Conservation (phyloP, 1,140 invertebrate genomes). For the Drosophila dunni region DNA sequence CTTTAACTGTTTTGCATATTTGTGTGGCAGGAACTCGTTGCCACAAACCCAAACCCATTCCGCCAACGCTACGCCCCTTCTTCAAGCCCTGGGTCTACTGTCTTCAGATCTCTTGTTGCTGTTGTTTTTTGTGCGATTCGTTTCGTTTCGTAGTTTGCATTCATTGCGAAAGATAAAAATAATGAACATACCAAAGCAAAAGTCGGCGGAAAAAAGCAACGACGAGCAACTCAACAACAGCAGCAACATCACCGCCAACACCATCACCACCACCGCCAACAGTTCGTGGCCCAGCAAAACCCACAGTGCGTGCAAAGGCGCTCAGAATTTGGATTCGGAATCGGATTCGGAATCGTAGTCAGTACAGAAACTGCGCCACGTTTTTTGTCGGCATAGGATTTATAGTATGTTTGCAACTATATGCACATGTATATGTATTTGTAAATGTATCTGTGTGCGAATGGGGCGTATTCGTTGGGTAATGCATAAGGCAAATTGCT, state of each 20-base stretch:
- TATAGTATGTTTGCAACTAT: slow-evolving; percentile 60
- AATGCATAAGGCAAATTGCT: slow-evolving; percentile 78
- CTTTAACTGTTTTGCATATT: slow-evolving; percentile 80
- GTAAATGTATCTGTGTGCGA: slow-evolving; percentile 54
- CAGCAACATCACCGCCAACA: slow-evolving; percentile 17
- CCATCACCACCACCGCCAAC: slow-evolving; percentile 35
- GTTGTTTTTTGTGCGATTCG: slow-evolving; percentile 61
- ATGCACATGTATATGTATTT: slow-evolving; percentile 14
- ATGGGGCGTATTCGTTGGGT: slow-evolving; percentile 60
- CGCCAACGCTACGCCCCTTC: neutral
- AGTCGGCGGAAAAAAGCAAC: slow-evolving; percentile 63
- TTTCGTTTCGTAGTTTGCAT: slow-evolving; percentile 78
- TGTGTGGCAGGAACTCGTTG: slow-evolving; percentile 50
- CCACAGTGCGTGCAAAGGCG: slow-evolving; percentile 70
- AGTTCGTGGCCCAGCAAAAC: slow-evolving; percentile 19
- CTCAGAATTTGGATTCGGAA: slow-evolving; percentile 45
- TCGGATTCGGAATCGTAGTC: slow-evolving; percentile 61
- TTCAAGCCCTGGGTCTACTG: neutral
- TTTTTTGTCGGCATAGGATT: slow-evolving; percentile 77
- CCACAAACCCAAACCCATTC: neutral
- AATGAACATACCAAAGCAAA: slow-evolving; percentile 82
- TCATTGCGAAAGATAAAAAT: slow-evolving; percentile 82
- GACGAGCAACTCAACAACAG: slow-evolving; percentile 64
- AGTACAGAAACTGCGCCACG: slow-evolving; percentile 65
- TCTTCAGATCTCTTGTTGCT: slow-evolving; percentile 43